Percentiles rank a stretch among this genome's conserved stretches.
Evolutionary conservation across 2,888 invertebrate genomes (phyloP).

Genomic region (Drosophila mercatorum): DNA sequence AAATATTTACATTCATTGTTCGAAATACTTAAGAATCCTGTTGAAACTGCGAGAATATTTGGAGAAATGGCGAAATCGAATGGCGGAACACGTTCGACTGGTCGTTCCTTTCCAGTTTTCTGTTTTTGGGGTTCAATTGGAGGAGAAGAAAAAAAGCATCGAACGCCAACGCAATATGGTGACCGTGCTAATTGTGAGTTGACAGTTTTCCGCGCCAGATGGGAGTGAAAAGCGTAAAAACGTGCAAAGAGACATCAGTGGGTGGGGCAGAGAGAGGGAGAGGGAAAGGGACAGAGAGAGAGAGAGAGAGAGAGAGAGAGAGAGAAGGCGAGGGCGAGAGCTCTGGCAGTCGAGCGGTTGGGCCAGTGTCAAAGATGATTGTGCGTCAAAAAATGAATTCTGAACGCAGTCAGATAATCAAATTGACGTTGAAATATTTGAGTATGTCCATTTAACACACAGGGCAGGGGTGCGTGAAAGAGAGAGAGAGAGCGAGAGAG

Average conservation of each 20-base stretch:
- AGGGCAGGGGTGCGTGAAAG: not conserved
- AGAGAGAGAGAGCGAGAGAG: not conserved
- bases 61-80: not conserved
- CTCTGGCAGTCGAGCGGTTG: not conserved
- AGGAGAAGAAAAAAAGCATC: conserved; percentile 9
- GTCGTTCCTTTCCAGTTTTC: not conserved
- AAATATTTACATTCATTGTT: conserved; percentile 6
- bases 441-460: not conserved
- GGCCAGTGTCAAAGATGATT: conserved; percentile 14
- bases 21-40: not conserved
- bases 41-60: not conserved
- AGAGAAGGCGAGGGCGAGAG: not conserved
- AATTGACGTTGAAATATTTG: conserved; percentile 28
- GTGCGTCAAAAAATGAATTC: conserved; percentile 18
- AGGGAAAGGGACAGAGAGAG: too few relatives aligned
- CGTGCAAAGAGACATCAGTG: not conserved
- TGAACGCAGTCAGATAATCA: conserved; percentile 26
- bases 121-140: conserved; percentile 1
- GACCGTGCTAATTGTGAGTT: conserved; percentile 65
- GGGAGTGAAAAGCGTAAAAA: conserved; percentile 7
- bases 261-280: not conserved
- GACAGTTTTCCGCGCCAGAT: conserved; percentile 38
- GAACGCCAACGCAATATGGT: conserved; percentile 38
- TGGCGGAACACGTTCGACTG: conserved; percentile 7
- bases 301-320: not conserved